Evolutionary conservation across 2,888 invertebrate species (phyloP), one percentile per base, ranked within the genome.

Genomic region (Bembecia ichneumoniformis): DNA sequence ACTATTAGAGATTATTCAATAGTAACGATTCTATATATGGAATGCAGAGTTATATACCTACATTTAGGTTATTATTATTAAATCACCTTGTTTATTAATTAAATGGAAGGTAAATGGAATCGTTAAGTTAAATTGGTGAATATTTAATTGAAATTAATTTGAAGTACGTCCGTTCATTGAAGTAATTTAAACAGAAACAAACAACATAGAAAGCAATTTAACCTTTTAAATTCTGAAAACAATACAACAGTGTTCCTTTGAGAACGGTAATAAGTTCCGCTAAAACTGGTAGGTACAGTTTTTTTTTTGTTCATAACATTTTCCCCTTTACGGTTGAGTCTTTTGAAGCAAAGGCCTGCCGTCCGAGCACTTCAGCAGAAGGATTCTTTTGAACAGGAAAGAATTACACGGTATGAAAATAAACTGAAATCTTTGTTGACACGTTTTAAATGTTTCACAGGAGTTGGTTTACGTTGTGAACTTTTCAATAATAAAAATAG

Each of bases 321-420:
- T 55, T 57, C 59, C 58, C 66, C 66, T 64, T 62, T 60, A 58
- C 56, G 54, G 43, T 53, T 55, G 49, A 57, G 61, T 53, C 62
- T 62, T 73, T 72, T 70, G 67, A 66, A 66, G 63, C 55, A 52
- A 50, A 55, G 51, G 54, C 57, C 54, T 51, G 51, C 49, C 50
- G 50, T 55, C 51, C 43, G 55, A 57, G 58, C 61, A 52, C 54
- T 52, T 34, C 3, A 11, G 45, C 15, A 11, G 9, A 15, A 15
- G 14, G 14, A 35, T 15, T 40, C 40, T 40, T 40, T 40, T 40
- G 40, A 40, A 40, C 11, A 9, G 28, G 9, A 28, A 28, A 28
- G 28, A 40, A 40, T 40, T 40, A 13, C 13, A 40, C 13, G 36
- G 36, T 10, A 36, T 36, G n/a, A 40, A 40, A 40, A 40, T 40